Conservation (phyloP, 1,140 invertebrate genomes). For the Agraylea sexmaculata region DNA sequence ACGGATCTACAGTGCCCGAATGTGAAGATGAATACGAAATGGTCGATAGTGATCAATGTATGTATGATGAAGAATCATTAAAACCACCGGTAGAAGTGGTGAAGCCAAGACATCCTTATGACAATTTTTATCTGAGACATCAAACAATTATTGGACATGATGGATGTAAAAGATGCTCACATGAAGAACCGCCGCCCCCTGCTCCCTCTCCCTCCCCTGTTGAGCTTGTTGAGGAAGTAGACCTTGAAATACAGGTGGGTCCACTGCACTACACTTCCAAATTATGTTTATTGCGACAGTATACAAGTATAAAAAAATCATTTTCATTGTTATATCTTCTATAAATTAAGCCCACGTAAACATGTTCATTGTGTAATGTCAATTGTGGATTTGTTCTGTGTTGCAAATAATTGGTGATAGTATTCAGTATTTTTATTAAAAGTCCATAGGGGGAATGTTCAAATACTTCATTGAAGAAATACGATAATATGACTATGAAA, state of each 20-base stretch:
- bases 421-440: too few species aligned
- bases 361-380: too few species aligned
- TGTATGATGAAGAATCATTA: slow-evolving; percentile 18
- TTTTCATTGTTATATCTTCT: too few species aligned
- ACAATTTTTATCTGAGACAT: slow-evolving; percentile 37
- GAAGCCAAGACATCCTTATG: slow-evolving; percentile 35
- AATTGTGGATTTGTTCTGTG: too few species aligned
- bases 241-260: slow-evolving; percentile 19
- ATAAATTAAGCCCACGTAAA: too few species aligned
- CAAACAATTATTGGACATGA: slow-evolving; percentile 29
- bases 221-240: slow-evolving; percentile 19
- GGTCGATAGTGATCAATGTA: not conserved
- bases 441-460: too few species aligned
- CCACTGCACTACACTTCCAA: slow-evolving; percentile 19
- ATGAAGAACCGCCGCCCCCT: slow-evolving; percentile 30
- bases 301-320: too few species aligned
- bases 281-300: too few species aligned
- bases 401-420: too few species aligned
- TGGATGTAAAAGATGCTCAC: slow-evolving; percentile 33
- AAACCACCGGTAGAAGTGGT: slow-evolving; percentile 24
- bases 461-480: too few species aligned
- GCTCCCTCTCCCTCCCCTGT: slow-evolving; percentile 23
- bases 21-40: not conserved
- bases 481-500: too few species aligned
- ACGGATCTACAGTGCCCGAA: not conserved